Base-by-base conservation (phyloP, 2,797 vertebrate genomes). In the Cyprinodon diabolis region DNA sequence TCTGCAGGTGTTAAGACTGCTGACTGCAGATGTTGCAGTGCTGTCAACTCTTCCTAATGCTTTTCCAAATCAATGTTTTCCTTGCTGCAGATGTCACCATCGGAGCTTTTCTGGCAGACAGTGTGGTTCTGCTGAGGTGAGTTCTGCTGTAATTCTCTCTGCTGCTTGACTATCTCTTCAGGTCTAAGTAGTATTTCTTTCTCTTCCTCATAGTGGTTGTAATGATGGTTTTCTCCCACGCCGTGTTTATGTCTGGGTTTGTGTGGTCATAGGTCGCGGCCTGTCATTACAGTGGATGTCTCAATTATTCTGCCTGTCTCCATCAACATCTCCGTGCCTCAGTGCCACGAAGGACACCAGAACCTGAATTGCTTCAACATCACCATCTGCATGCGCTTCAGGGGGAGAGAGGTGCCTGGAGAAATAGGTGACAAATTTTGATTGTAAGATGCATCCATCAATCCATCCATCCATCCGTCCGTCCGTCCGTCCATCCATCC, bases 321-420 rank as follows among this genome's bases (percentile, higher is more conserved):
- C 81, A 98, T 99, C 94, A 98, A 99, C 93, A 99, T 99, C 92
- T 96, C 98, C 0, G 95, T 96, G 15, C 98, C 97, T 2, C 96
- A 96, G 91, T 99, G 98, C 88, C 96, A 98, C 0, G 97, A 99
- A 3, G 95, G 96, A 17, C 95, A 94, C 60, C 97, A 96, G 86
- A 95, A 91, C 1, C 91, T 96, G 52, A 99, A 97, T 94, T 99
- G 98, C 93, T 95, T 99, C 88, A 96, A 94, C 0, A 91, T 96
- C 84, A 97, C 95, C 0, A 82, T 89, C 48, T 99, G 98, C 92
- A 95, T 99, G 83, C 91, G 84, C 76, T 99, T 99, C 93, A 84
- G 76, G 0, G 98, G 98, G 70, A 95, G 94, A 86, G 94, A 92
- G 2, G 94, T 99, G 68, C 98, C 98, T 0, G 97, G 96, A 89